phyloP scores from a whole-genome alignment of 2,113 vertebrate species.

The Chaetorhynchus papuensis region DNA sequence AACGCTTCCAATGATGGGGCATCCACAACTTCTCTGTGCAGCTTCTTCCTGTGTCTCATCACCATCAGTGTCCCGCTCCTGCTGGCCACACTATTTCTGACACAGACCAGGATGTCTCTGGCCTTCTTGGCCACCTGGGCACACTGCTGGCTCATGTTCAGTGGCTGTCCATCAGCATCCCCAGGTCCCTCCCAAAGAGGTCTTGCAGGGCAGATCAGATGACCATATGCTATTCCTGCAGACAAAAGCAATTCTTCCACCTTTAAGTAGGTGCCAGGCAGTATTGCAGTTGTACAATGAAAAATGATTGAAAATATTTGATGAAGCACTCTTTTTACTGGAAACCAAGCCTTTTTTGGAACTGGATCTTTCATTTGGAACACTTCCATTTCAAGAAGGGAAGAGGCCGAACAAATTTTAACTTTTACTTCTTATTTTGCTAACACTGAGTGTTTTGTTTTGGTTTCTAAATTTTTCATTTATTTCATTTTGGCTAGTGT shows the following conservation, averaged over 20 bases:
- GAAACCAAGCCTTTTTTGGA: neutral
- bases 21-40: neutral
- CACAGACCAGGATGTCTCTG: neutral
- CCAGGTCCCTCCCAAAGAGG: neutral
- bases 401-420: neutral
- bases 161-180: no score
- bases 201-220: neutral
- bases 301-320: neutral
- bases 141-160: neutral
- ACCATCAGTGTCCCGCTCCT: neutral
- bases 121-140: neutral
- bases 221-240: neutral
- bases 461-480: neutral
- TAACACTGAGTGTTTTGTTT: neutral
- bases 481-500: neutral
- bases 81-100: neutral
- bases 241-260: neutral
- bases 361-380: neutral
- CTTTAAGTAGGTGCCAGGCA: neutral
- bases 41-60: neutral
- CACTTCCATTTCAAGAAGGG: neutral
- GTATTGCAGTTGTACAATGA: neutral
- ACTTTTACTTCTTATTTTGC: neutral
- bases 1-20: fast-evolving
- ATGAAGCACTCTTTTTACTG: neutral